Base-by-base conservation (phyloP, 2,888 invertebrate genomes). In the Stenichneumon culpator region DNA sequence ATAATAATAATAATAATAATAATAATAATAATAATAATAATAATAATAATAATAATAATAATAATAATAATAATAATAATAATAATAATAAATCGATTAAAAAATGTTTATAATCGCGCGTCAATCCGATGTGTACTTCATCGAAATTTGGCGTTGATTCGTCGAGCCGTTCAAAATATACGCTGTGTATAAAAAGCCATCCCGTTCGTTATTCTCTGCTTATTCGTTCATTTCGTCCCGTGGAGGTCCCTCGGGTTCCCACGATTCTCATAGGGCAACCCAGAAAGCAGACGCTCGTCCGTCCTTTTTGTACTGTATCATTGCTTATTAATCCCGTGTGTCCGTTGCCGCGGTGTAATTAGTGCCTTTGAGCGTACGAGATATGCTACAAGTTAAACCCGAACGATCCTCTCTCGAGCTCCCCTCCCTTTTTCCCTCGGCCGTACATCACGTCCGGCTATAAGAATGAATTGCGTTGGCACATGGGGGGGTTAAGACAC, bases 301-400 rank as follows among this genome's bases (percentile, higher is more conserved):
- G 75, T 54, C 65, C 57, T 74, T 69, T 68, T 9, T 57, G 3
- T 54, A 9, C 44, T 32, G 70, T 83, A 82, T 77, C 79, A 73
- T 83, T 78, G 83, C 81, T 50, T 79, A 83, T 86, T 84, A 86
- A 86, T 83, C 52, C 78, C 54, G 14, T 47, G 50, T 47, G 32
- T 67, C 54, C 32, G 54, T 63, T 39, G 77, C 65, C 67, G 65
- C 54, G 77, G 77, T 57, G 67, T 82, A 82, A 82, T 78, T 77
- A 82, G 77, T 47, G 67, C n/a, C 77, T 82, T 73, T 72, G 67
- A 70, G 65, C 65, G 44, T 72, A 77, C 70, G 44, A 47, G 82
- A 72, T 82, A 69, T 44, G 69, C 60, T 63, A 57, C 68, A 74
- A 81, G 52, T 36, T 75, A 67, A 36, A 68, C 75, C 16, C 70